Evolutionary conservation across 2,888 invertebrate genomes (phyloP).

Genomic region (Crocallis elinguaria): DNA sequence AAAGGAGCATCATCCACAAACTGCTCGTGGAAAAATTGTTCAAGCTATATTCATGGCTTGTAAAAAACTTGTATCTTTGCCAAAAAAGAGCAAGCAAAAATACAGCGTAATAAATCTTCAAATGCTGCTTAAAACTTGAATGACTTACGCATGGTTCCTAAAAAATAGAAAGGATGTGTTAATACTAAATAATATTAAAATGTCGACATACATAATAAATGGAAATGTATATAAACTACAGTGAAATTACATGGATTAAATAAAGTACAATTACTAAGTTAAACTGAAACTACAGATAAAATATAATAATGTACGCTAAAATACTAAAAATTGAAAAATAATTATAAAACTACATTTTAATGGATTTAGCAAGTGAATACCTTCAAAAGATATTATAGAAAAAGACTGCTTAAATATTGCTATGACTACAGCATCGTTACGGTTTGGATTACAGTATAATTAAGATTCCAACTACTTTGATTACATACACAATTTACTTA

Average conservation of each 20-base stretch:
- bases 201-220: background rate
- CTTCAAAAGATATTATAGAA: background rate
- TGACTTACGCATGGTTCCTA: conserved; percentile 85
- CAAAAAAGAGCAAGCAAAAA: conserved; percentile 67
- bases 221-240: background rate
- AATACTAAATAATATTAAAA: conserved; percentile 42
- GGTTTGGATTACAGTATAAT: too few relatives aligned
- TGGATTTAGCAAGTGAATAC: background rate
- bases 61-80: conserved; percentile 52
- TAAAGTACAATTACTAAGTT: background rate
- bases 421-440: too few relatives aligned
- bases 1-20: conserved; percentile 17
- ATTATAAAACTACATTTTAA: background rate
- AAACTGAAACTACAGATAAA: background rate
- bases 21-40: conserved; percentile 44
- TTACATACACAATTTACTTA: background rate
- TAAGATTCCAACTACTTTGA: too few relatives aligned
- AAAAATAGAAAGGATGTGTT: conserved; percentile 76
- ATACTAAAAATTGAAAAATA: background rate
- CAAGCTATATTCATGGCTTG: conserved; percentile 61
- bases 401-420: too few relatives aligned
- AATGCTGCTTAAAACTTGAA: conserved; percentile 69
- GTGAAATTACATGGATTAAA: background rate
- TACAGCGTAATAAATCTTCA: conserved; percentile 68
- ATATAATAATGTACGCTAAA: background rate